These are phyloP conservation scores for Oncorhynchus keta DNA, from an alignment of 2,113 vertebrate genomes.

Conservation along the genomic window DNA sequence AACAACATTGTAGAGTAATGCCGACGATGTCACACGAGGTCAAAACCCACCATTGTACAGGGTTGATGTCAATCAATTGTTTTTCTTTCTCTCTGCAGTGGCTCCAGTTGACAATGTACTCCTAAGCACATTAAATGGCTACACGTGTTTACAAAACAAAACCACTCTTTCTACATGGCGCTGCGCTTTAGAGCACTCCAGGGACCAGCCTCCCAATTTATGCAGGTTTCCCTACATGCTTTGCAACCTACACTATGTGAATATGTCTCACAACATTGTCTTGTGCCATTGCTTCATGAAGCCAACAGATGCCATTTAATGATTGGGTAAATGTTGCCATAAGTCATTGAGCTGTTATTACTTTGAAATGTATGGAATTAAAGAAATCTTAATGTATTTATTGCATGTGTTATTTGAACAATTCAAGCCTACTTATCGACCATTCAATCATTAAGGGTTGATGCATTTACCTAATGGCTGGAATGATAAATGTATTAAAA, in stretches of 20 bases:
- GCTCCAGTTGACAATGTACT: conserved; percentile 84
- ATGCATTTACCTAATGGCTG: too few relatives aligned
- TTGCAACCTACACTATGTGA: neutral
- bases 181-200: neutral
- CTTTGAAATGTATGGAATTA: conserved; percentile 53
- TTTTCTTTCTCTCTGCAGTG: conserved; percentile 64
- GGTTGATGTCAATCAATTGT: neutral
- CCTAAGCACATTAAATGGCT: conserved; percentile 52
- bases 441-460: too few relatives aligned
- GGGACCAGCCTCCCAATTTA: neutral
- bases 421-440: too few relatives aligned
- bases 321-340: conserved; percentile 23
- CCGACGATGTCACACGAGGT: too few relatives aligned
- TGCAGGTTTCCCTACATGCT: neutral
- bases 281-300: conserved; percentile 55
- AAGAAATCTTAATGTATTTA: conserved; percentile 6
- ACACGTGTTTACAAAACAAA: neutral
- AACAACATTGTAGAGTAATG: neutral
- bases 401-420: neutral
- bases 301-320: conserved; percentile 32
- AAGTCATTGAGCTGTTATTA: conserved; percentile 40
- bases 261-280: conserved; percentile 12
- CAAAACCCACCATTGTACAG: neutral
- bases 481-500: too few relatives aligned
- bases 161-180: neutral